Base-by-base conservation (phyloP, 1,140 invertebrate genomes). In the Saccostrea cuccullata region DNA sequence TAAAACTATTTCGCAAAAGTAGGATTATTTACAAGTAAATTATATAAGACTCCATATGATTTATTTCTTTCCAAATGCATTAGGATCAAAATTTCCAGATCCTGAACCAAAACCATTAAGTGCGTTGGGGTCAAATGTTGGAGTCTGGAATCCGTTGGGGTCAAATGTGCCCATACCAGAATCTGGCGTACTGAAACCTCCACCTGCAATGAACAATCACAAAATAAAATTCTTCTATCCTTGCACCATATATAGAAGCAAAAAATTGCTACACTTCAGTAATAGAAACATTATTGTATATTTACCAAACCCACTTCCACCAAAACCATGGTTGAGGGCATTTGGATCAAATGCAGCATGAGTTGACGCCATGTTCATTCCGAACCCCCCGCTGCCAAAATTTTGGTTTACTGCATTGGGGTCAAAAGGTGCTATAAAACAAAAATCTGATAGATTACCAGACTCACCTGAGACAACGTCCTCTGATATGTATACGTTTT, bases 51-150 rank as follows among this genome's bases (percentile, higher is more conserved):
- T 47, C 47, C 9, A 67, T 8, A 64, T 85, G n/a, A 20, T 40
- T 60, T 58, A 60, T 85, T 40, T 85, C 17, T 20, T 56, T 40
- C 82, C 82, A 20, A 84, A 84, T 55, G 82, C 40, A 26, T 84
- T 84, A 23, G 82, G 82, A n/a, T 84, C 58, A 85, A 60, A 85
- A 36, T 56, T n/a, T 12, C 40, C 64, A 13, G 70, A 70, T 26
- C 40, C 64, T 3, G 70, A 55, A 20, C 73, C 73, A 56, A 88
- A 88, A 20, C 40, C 82, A 30, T 88, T 86, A 3, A 82, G 30
- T 82, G 58, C 23, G 12, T 88, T 88, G 55, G 88, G 88, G 64
- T 88, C 88, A 70, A 88, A 86, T 8, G 84, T 55, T 30, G 84
- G 84, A 85, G 64, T 82, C 26, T 36, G 55, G 15, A 85, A 77